Base-by-base conservation (phyloP, 2,888 invertebrate species). In the Volucella inanis region DNA sequence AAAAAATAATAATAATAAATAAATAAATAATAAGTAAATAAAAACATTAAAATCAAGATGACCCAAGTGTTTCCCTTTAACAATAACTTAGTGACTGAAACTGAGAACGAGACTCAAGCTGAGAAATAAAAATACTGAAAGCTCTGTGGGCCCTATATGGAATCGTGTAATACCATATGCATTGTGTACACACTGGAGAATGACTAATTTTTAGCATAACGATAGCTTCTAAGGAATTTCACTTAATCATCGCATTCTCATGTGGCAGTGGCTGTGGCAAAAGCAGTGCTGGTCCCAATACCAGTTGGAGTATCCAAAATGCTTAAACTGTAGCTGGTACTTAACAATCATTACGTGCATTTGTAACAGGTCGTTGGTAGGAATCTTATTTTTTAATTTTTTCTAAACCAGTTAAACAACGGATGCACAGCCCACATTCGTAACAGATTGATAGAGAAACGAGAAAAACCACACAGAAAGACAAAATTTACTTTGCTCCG, bases 341-440 rank as follows among this genome's bases (percentile, higher is more conserved):
- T 31, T 31, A 31, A 31, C 31, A 31, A 31, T 31, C 6, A 31
- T 31, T 31, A 31, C 31, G 6, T 31, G 31, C 31, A 31, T 31
- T 31, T 31, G 67, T 41, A 70, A 79, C 78, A 75, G 59, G 79
- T 75, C 70, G 65, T 31, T 62, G 31, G 31, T 31, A 31, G 31
- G 31, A 31, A 31, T 31, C 54, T 45, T 57, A 68, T 45, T 43
- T 54, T 38, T 49, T 31, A 45, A 61, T 50, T 65, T 38, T 41
- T 6, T 52, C 45, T 41, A 64, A 50, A 84, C 74, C 49, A 83
- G 83, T 78, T 74, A 74, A 74, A 67, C 75, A 81, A 77, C 85
- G 85, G 85, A 85, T 85, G 85, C 62, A 77, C 71, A 64, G 8
- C 85, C 85, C 85, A 85, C 85, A 71, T 67, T 50, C 39, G 31